A percentile compares a stretch with the other conserved stretches of the same genome.
phyloP scores from a whole-genome alignment of 2,888 invertebrate genomes.

The Cordilura impudica region DNA sequence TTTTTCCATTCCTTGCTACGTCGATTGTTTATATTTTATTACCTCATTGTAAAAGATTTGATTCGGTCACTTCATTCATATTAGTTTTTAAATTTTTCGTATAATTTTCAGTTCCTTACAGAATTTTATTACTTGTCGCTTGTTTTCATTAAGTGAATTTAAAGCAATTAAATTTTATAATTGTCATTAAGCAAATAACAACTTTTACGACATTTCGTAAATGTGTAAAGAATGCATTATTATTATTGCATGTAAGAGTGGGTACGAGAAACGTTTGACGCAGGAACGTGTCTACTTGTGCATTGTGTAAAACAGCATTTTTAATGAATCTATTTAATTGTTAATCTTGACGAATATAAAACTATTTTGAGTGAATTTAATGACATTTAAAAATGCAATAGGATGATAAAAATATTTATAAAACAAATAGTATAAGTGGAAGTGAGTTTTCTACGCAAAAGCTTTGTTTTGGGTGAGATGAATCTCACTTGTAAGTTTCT shows the following conservation, averaged over 20 bases:
- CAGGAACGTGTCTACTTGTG: too few relatives aligned
- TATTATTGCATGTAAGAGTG: not conserved
- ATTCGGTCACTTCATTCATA: not conserved
- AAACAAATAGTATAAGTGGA: too few relatives aligned
- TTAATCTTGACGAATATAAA: too few relatives aligned
- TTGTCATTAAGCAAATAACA: slow-evolving; percentile 56
- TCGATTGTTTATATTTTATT: not conserved
- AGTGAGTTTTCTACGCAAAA: too few relatives aligned
- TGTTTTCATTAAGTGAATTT: slow-evolving; percentile 53
- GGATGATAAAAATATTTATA: too few relatives aligned
- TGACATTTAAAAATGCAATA: too few relatives aligned
- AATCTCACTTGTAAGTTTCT: too few relatives aligned
- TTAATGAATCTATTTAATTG: too few relatives aligned
- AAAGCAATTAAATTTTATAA: slow-evolving; percentile 59
- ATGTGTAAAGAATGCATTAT: slow-evolving; percentile 37
- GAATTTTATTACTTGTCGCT: slow-evolving; percentile 42
- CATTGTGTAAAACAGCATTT: too few relatives aligned
- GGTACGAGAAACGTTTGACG: too few relatives aligned
- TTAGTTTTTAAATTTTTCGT: not conserved
- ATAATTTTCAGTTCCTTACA: not conserved
- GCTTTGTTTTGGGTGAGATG: too few relatives aligned
- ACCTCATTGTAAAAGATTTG: not conserved
- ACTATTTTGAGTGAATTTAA: too few relatives aligned
- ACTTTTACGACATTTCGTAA: slow-evolving; percentile 45
- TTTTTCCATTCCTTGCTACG: not conserved